Base-by-base conservation (phyloP, 2,888 invertebrate species). In the Cybosia mesomella region DNA sequence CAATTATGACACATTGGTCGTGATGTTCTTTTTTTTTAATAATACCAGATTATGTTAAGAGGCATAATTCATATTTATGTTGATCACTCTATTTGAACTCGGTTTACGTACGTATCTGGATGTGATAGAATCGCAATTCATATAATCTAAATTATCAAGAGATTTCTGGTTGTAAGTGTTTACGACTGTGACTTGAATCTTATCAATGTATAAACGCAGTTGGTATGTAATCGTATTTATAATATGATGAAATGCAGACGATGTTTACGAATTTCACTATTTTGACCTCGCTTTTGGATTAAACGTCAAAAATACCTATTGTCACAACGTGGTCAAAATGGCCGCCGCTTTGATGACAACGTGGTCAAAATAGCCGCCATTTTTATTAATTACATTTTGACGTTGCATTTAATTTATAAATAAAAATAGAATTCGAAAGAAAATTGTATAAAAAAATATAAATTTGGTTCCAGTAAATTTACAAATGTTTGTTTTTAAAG, bases 1-100 rank as follows among this genome's bases (percentile, higher is more conserved):
- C 32, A 34, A 58, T 49, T 65, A 28, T 65, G 22, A 54, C 53
- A 34, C 32, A 53, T 54, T 60, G 21, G 24, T 54, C 7, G 66
- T 66, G 18, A 59, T 66, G 67, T 43, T 39, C 34, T 9, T 21
- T 49, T 55, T 55, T 55, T 8, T 55, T 55, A 24, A 55, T 55
- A 11, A 21, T 15, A 22, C 15, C 28, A 15, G 22, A 22, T 18
- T n/a, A n/a, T n/a, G n/a, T 39, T 39, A 18, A 43, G 18, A 43
- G 43, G 18, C 15, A 39, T 39, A 11, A 39, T 39, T 15, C 39
- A 39, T 43, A 43, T 18, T 43, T 7, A 39, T 39, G 18, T 43
- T 43, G 43, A 43, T 43, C 18, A 43, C 43, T 43, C 5, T 18
- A 18, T 18, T 49, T 9, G n/a, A 43, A 43, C 43, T 18, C 43